Evolutionary conservation across 2,888 invertebrate species (phyloP).

Genomic region (Limenitis camilla): DNA sequence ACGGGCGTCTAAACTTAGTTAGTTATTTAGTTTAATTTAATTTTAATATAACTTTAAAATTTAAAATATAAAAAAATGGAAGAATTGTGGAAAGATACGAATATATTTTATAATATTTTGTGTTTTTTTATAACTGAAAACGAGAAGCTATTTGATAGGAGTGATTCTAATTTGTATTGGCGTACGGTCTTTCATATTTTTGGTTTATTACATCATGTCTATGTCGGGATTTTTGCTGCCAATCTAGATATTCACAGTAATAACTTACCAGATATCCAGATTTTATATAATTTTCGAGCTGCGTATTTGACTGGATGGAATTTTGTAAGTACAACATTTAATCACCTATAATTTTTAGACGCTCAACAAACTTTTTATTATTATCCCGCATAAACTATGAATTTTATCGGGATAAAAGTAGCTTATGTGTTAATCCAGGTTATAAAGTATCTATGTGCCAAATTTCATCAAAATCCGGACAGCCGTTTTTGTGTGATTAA

Average conservation of each 20-base stretch:
- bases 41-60: neutral
- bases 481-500: too few species aligned
- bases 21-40: neutral
- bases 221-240: conserved; percentile 34
- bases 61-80: conserved; percentile 40
- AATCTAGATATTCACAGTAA: conserved; percentile 33
- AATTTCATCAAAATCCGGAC: too few species aligned
- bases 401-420: too few species aligned
- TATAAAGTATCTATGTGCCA: too few species aligned
- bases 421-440: too few species aligned
- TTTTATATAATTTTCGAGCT: conserved; percentile 36
- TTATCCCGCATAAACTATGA: too few species aligned
- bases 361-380: too few species aligned
- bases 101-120: conserved; percentile 54
- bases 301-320: conserved; percentile 60
- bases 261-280: conserved; percentile 31
- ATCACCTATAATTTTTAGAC: too few species aligned
- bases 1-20: conserved; percentile 1
- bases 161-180: conserved; percentile 55
- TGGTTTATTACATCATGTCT: conserved; percentile 40
- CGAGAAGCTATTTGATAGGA: conserved; percentile 55
- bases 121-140: conserved; percentile 62
- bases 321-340: conserved; percentile 47
- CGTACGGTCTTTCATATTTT: conserved; percentile 49
- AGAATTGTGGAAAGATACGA: conserved; percentile 47